Conservation (phyloP, 2,113 vertebrate genomes). For the Diphyllodes magnificus region DNA sequence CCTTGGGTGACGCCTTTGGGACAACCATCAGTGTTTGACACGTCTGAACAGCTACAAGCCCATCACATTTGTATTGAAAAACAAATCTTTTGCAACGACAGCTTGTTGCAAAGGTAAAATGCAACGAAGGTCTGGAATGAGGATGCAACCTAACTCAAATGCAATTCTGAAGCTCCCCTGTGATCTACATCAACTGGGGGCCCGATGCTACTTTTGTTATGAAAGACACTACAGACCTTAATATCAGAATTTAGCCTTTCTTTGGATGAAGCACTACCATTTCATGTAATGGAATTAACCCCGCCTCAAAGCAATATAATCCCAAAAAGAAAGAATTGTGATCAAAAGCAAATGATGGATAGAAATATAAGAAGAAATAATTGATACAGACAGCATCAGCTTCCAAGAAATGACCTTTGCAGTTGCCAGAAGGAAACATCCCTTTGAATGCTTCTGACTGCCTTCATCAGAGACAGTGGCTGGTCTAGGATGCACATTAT, state of each 20-base stretch:
- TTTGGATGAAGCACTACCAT: background rate
- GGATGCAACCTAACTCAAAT: background rate
- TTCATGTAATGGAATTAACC: background rate
- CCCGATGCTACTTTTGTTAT: background rate
- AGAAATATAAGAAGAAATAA: background rate
- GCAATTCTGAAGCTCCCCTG: background rate
- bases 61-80: background rate
- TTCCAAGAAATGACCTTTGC: background rate
- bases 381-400: background rate
- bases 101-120: background rate
- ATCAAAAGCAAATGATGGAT: background rate
- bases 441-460: background rate
- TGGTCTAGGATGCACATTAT: background rate
- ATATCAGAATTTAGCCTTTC: background rate
- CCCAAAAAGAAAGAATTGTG: background rate
- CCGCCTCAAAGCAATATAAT: background rate
- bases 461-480: background rate
- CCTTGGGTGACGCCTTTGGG: background rate
- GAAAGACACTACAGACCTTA: background rate
- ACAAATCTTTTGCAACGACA: background rate
- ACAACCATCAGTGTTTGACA: background rate
- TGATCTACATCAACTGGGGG: background rate
- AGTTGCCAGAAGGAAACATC: background rate
- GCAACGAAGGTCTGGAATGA: background rate
- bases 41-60: background rate